phyloP scores from a whole-genome alignment of 2,888 invertebrate genomes.

The Idaea aversata region DNA sequence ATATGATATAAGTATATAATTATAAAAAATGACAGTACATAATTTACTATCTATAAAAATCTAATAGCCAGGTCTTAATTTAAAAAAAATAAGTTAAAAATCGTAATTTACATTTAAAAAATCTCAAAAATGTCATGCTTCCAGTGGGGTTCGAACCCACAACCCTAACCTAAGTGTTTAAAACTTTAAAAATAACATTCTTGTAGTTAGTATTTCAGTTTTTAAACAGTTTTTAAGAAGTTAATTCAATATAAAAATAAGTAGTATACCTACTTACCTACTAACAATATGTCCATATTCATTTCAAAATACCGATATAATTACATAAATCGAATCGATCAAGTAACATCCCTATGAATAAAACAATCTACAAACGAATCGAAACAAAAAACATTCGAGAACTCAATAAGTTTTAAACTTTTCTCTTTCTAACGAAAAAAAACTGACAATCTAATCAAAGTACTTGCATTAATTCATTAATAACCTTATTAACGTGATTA shows the following conservation, averaged over 20 bases:
- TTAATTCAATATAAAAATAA: too few relatives aligned
- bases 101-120: too few relatives aligned
- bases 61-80: too few relatives aligned
- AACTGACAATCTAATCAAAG: slow-evolving; percentile 48
- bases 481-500: slow-evolving; percentile 9
- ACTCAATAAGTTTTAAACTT: slow-evolving; percentile 39
- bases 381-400: slow-evolving; percentile 33
- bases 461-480: neutral
- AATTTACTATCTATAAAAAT: too few relatives aligned
- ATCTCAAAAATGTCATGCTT: neutral
- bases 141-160: neutral
- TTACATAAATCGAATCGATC: slow-evolving; percentile 4
- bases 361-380: slow-evolving; percentile 51
- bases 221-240: too few relatives aligned
- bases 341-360: slow-evolving; percentile 35
- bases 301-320: slow-evolving; percentile 1
- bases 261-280: neutral
- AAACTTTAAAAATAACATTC: neutral
- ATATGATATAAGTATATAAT: too few relatives aligned
- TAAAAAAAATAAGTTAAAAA: too few relatives aligned
- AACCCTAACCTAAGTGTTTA: neutral
- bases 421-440: slow-evolving; percentile 51
- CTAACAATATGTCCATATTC: slow-evolving; percentile 5
- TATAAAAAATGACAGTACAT: too few relatives aligned
- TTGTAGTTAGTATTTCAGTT: neutral